Percentiles rank a stretch among this genome's conserved stretches.
phyloP scores from a whole-genome alignment of 2,797 vertebrate species.

The Gallinago solitaria region DNA sequence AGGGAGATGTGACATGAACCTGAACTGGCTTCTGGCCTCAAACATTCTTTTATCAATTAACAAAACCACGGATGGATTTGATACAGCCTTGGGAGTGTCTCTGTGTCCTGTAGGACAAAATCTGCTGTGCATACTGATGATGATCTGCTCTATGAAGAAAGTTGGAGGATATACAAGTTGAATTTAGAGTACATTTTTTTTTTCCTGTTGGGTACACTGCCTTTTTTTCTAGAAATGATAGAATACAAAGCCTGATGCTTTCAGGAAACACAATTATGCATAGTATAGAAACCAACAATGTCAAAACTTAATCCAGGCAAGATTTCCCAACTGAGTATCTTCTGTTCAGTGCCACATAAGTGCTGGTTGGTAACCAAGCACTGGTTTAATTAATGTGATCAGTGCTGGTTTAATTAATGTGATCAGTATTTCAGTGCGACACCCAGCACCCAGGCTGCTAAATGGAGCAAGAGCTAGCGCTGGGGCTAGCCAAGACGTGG shows the following conservation, averaged over 20 bases:
- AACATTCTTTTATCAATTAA: constrained; percentile 18
- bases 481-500: not conserved
- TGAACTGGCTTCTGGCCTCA: not conserved
- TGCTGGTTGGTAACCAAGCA: not conserved
- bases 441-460: not conserved
- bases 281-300: not conserved
- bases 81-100: not conserved
- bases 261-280: not conserved
- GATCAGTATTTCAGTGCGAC: not conserved
- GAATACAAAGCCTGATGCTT: not conserved
- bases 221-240: not conserved
- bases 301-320: not conserved
- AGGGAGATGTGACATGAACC: not conserved
- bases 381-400: not conserved
- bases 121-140: not conserved
- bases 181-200: not conserved
- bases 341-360: not conserved
- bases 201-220: accelerated
- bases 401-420: not conserved
- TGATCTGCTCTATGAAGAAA: not conserved
- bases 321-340: not conserved
- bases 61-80: constrained; percentile 13
- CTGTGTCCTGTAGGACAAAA: not conserved
- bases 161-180: not conserved
- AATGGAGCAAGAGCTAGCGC: not conserved